These are phyloP conservation scores for Pogonocherus hispidulus DNA, from an alignment of 2,888 invertebrate genomes.

Conservation along the genomic window DNA sequence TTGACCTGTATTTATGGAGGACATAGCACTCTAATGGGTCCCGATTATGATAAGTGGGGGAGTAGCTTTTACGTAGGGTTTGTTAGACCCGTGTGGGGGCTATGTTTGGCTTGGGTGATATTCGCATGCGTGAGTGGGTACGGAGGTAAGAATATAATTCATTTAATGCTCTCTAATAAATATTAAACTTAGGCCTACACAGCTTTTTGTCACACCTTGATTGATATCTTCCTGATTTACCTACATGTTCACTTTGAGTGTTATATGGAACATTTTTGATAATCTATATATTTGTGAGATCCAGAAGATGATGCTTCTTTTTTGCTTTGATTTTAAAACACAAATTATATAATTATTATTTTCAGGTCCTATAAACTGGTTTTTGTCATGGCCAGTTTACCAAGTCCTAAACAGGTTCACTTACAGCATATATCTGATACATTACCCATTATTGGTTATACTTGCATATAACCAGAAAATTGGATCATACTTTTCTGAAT, in stretches of 20 bases:
- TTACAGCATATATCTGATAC: conserved; percentile 72
- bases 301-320: too few relatives aligned
- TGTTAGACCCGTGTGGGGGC: conserved; percentile 67
- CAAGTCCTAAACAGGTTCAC: conserved; percentile 71
- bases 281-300: too few relatives aligned
- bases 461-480: conserved; percentile 39
- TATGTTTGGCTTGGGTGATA: conserved; percentile 68
- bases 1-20: conserved; percentile 48
- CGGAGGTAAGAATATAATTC: too few relatives aligned
- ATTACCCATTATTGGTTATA: conserved; percentile 59
- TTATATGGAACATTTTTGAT: too few relatives aligned
- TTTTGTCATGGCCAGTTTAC: conserved; percentile 70
- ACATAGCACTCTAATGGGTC: conserved; percentile 40
- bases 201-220: too few relatives aligned
- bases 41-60: conserved; percentile 43
- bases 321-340: too few relatives aligned
- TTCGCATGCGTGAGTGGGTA: conserved; percentile 68
- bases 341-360: conserved; percentile 21
- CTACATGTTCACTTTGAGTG: too few relatives aligned
- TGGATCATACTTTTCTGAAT: conserved; percentile 50
- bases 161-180: too few relatives aligned
- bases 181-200: too few relatives aligned
- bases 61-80: conserved; percentile 58
- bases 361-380: conserved; percentile 70
- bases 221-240: too few relatives aligned